A percentile compares a stretch with the other conserved stretches of the same genome.
Evolutionary conservation across 92 coral and sea anemone species (phyloP).

Genomic region (Ricordea florida): DNA sequence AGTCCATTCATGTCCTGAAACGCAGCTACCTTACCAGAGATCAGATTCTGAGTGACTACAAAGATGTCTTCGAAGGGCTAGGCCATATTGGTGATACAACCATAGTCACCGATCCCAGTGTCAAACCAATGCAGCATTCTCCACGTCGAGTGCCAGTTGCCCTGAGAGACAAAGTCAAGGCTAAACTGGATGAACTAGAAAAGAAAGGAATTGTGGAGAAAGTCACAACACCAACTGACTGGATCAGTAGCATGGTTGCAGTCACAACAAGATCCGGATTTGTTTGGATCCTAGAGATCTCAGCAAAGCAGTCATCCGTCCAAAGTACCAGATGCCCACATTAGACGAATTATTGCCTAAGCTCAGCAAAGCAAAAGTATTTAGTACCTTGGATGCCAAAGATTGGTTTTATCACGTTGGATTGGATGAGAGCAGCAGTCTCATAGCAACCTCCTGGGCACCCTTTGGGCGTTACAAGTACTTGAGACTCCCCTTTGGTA

Average conservation of each 20-base stretch:
- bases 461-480: constrained; percentile 31
- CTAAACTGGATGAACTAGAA: not conserved
- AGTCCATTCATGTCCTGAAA: too few relatives aligned
- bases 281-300: constrained; percentile 42
- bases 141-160: constrained; percentile 12
- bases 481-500: constrained; percentile 38
- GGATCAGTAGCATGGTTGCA: constrained; percentile 45
- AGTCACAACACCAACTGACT: constrained; percentile 20
- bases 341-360: constrained; percentile 25
- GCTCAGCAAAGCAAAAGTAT: constrained; percentile 40
- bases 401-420: constrained; percentile 51
- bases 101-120: not conserved
- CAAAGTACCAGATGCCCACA: constrained; percentile 42
- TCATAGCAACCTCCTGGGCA: constrained; percentile 28
- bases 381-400: constrained; percentile 25
- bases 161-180: not conserved
- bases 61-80: constrained; percentile 47
- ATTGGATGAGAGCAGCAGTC: constrained; percentile 19
- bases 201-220: not conserved
- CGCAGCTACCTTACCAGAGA: too few relatives aligned
- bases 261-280: constrained; percentile 34
- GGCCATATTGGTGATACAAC: constrained; percentile 35
- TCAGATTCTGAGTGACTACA: not conserved
- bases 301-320: constrained; percentile 29
- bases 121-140: constrained; percentile 25